These are phyloP conservation scores for Agriopis leucophaearia DNA, from an alignment of 2,888 invertebrate species.

Conservation along the genomic window DNA sequence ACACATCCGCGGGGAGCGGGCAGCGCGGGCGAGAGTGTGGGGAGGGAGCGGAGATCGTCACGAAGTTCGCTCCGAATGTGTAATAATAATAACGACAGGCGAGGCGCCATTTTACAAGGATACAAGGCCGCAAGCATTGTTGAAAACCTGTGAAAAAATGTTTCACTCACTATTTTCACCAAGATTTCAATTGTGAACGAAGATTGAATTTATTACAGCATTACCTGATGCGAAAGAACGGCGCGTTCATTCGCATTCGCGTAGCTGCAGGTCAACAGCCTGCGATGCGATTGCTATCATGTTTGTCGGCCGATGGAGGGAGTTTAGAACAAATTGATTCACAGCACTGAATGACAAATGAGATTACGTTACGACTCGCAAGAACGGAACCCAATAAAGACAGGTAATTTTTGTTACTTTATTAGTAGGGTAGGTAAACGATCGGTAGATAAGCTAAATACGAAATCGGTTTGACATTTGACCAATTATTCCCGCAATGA, in stretches of 20 bases:
- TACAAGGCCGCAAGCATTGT: conserved; percentile 82
- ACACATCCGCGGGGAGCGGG: conserved; percentile 82
- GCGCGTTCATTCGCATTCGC: conserved; percentile 65
- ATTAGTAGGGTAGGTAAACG: conserved; percentile 13
- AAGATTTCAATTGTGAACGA: conserved; percentile 44
- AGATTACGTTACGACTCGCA: conserved; percentile 27
- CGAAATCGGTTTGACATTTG: conserved; percentile 75
- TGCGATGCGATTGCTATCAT: conserved; percentile 74
- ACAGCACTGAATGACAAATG: conserved; percentile 37
- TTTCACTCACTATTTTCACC: conserved; percentile 48
- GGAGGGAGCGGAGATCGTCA: conserved; percentile 82
- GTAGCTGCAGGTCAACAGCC: conserved; percentile 79
- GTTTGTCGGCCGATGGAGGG: conserved; percentile 70
- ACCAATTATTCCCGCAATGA: conserved; percentile 82
- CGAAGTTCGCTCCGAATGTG: conserved; percentile 85
- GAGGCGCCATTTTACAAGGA: conserved; percentile 86
- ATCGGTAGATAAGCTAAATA: conserved; percentile 8
- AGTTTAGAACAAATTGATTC: conserved; percentile 61
- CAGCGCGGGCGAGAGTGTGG: conserved; percentile 40
- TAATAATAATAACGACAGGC: conserved; percentile 81
- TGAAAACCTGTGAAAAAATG: conserved; percentile 66
- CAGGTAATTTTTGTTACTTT: conserved; percentile 30
- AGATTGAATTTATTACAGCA: conserved; percentile 43
- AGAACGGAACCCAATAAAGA: conserved; percentile 19
- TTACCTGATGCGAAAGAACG: conserved; percentile 59